phyloP scores from a whole-genome alignment of 1,140 invertebrate species.

The Campodea augens region DNA sequence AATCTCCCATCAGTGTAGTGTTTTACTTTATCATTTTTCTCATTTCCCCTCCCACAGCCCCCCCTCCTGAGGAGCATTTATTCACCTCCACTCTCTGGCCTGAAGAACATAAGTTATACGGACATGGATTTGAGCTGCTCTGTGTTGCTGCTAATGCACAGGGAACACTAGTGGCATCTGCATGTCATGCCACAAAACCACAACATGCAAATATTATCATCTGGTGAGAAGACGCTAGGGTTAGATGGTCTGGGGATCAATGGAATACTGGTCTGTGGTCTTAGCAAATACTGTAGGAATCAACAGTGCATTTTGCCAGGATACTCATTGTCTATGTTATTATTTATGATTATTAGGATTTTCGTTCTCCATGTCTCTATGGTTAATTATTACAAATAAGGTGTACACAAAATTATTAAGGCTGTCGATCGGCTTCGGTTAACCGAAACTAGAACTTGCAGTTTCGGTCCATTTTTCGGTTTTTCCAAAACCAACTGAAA shows the following conservation, averaged over 20 bases:
- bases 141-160: constrained; percentile 49
- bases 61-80: constrained; percentile 68
- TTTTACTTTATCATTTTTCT: constrained; percentile 2
- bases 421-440: too few relatives aligned
- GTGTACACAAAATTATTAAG: too few relatives aligned
- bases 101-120: constrained; percentile 86
- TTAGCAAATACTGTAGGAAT: not conserved
- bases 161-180: constrained; percentile 59
- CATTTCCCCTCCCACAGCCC: constrained; percentile 26
- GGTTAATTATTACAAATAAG: too few relatives aligned
- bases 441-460: too few relatives aligned
- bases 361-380: too few relatives aligned
- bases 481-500: too few relatives aligned
- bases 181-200: constrained; percentile 52
- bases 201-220: constrained; percentile 61
- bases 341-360: not conserved
- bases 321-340: not conserved
- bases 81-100: constrained; percentile 91
- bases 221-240: constrained; percentile 36
- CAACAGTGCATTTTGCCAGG: not conserved
- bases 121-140: constrained; percentile 84
- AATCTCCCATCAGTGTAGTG: too few relatives aligned
- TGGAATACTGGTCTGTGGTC: not conserved
- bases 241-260: not conserved
- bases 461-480: too few relatives aligned